Evolutionary conservation across 2,888 invertebrate species (phyloP), one percentile per base, ranked within the genome.

Genomic region (Unio pictorum): DNA sequence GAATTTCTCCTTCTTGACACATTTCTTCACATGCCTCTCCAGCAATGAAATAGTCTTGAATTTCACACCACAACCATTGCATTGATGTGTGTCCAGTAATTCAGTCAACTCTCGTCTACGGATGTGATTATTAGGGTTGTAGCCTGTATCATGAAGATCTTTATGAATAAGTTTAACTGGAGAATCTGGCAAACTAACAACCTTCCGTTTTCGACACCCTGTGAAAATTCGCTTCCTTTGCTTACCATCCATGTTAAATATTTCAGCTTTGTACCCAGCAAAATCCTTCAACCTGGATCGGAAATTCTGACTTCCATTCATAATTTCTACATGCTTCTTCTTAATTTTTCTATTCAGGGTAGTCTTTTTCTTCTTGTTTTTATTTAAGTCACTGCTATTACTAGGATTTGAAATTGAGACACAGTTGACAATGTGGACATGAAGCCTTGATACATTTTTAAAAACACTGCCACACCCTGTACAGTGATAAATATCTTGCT

Each of bases 391-490:
- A n/a, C 59, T 58, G 61, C 72, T 73, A 66, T 64, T 69, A 17
- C 65, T 62, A 54, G 74, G 72, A 68, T 78, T 69, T 60, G 74
- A 55, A 30, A 66, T 75, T 28, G 81, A 75, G 45, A 81, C 83
- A 89, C 97, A 97, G 87, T 95, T 95, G 60, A 97, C 90, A 91
- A 97, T 95, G 88, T 97, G 97, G 66, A 94, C 93, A 78, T 97
- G 96, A 72, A 97, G 92, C 80, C 95, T 95, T 67, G 94, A 93
- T 59, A 94, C 90, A 62, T 91, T 92, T 70, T 92, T 92, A 80
- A 94, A 93, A 23, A 92, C 91, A 86, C 93, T 93, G 34, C 92
- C 91, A 89, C 97, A 97, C 91, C 96, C 96, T 3, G 95, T 95
- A 90, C 97, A 97, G 20, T 77, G 83, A 77, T 81, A 86, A 3